phyloP scores from a whole-genome alignment of 2,888 invertebrate species.

The Iphiclides podalirius region DNA sequence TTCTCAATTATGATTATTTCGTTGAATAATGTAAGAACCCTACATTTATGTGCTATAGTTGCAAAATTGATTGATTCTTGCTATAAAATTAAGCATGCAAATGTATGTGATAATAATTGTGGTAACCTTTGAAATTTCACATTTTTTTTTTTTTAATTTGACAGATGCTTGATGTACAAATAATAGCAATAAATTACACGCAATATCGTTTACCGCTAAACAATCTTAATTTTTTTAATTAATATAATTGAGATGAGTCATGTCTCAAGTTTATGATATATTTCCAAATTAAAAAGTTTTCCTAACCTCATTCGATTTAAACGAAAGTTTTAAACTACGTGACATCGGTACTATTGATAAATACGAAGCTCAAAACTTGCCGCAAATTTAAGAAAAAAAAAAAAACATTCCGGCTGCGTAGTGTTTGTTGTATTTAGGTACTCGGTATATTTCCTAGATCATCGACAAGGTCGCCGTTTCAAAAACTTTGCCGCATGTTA shows the following conservation, averaged over 20 bases:
- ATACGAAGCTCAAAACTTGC: constrained; percentile 1
- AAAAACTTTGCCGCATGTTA: constrained; percentile 60
- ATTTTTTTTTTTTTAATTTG: neutral
- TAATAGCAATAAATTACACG: neutral
- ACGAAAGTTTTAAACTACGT: neutral
- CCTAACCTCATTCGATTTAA: constrained; percentile 9
- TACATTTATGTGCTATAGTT: too few species aligned
- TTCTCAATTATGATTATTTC: too few species aligned
- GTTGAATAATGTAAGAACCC: too few species aligned
- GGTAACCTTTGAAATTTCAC: neutral
- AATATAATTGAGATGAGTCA: neutral
- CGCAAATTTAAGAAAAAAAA: constrained; percentile 1
- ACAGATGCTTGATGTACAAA: neutral
- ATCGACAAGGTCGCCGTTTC: constrained; percentile 43
- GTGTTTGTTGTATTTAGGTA: constrained; percentile 26
- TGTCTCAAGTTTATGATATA: neutral
- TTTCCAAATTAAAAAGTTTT: neutral
- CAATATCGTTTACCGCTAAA: neutral
- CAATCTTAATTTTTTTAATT: neutral
- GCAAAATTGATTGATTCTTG: neutral
- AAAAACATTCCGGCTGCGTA: constrained; percentile 5
- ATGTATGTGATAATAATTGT: neutral
- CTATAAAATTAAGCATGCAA: neutral
- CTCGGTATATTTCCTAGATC: constrained; percentile 42
- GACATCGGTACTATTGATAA: constrained; percentile 5